These are phyloP conservation scores for Sturnus vulgaris DNA, from an alignment of 2,113 vertebrate genomes.

Conservation along the genomic window DNA sequence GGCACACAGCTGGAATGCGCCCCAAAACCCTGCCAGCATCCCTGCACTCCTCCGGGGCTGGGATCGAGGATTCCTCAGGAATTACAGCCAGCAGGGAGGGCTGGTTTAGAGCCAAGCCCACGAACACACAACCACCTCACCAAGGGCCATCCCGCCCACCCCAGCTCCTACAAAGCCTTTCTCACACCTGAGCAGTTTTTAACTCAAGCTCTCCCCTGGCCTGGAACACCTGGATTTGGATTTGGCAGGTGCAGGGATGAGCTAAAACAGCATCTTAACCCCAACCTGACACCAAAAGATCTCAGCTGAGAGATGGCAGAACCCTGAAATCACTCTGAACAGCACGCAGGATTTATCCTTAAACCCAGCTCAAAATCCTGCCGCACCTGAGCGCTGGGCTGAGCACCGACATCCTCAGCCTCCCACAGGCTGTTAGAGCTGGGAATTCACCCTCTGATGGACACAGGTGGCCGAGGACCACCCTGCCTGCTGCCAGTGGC, in stretches of 20 bases:
- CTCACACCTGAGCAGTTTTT: fast-evolving
- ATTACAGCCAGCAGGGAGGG: neutral
- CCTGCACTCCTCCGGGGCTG: neutral
- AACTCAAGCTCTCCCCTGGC: fast-evolving
- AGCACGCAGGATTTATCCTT: neutral
- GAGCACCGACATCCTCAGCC: neutral
- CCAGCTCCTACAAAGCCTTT: neutral
- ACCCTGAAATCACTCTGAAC: neutral
- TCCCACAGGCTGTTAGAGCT: neutral
- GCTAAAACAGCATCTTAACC: neutral
- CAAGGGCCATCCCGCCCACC: neutral
- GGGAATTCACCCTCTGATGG: neutral
- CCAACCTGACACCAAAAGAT: neutral
- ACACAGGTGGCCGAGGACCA: neutral
- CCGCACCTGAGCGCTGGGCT: neutral
- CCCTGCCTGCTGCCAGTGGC: neutral
- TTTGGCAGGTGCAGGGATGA: neutral
- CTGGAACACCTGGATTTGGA: neutral
- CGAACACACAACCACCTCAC: too few species aligned
- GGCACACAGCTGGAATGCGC: neutral
- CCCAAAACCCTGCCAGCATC: neutral
- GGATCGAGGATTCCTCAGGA: neutral
- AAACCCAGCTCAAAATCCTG: neutral
- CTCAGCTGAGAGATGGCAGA: neutral
- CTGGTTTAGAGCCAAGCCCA: neutral